Evolutionary conservation across 2,888 invertebrate genomes (phyloP).

Genomic region (Nemurella pictetii): DNA sequence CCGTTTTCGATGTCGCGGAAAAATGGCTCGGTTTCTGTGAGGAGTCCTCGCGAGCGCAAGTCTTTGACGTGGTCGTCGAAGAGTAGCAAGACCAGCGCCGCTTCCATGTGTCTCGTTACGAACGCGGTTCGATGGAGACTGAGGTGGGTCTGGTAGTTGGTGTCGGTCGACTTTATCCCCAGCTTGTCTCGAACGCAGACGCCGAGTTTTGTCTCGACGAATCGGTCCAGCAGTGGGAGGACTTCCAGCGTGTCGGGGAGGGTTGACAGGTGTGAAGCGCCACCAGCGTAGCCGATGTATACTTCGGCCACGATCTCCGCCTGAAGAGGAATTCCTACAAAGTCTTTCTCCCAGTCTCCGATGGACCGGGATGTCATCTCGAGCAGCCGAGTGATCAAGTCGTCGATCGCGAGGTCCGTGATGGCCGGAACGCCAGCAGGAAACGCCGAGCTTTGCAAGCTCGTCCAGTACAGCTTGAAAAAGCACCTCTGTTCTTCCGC

Average conservation of each 20-base stretch:
- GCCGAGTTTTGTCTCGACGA: neutral
- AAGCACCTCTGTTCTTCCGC: neutral
- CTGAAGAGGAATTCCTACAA: neutral
- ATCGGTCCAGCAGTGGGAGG: neutral
- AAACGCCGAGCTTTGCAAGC: neutral
- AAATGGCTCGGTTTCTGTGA: too few relatives aligned
- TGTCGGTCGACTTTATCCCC: neutral
- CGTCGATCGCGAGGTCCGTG: neutral
- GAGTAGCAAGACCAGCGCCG: neutral
- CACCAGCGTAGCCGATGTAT: neutral
- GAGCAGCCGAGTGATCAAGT: neutral
- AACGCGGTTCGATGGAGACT: neutral
- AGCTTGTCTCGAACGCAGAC: neutral
- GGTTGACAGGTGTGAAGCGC: neutral
- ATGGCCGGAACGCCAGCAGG: neutral
- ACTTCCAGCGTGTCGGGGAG: neutral
- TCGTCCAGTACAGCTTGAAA: neutral
- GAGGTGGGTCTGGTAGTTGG: neutral
- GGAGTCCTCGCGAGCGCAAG: too few relatives aligned
- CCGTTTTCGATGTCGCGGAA: neutral
- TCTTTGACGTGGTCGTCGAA: neutral
- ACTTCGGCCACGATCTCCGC: neutral
- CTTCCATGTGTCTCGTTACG: neutral
- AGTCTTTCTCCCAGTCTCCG: neutral
- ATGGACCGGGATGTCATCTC: neutral